phyloP scores from a whole-genome alignment of 2,113 vertebrate genomes.

The Ifrita kowaldi region DNA sequence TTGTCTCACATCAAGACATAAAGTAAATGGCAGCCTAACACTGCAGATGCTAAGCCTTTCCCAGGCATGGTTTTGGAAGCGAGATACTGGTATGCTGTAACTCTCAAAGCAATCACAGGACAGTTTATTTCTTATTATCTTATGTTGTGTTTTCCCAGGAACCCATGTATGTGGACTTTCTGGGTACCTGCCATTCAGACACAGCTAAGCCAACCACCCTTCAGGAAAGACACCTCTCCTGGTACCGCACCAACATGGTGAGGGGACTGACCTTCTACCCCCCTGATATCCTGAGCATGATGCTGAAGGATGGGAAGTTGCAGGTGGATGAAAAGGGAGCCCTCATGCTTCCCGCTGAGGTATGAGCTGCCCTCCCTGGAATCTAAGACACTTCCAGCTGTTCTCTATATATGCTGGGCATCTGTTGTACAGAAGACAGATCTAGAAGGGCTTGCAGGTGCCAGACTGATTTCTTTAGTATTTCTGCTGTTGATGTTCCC shows the following conservation, averaged over 20 bases:
- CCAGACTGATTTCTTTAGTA: neutral
- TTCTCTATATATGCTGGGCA: neutral
- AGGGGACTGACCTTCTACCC: constrained; percentile 77
- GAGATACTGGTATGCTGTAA: neutral
- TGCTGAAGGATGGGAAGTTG: constrained; percentile 72
- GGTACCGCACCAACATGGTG: constrained; percentile 71
- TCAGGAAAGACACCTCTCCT: constrained; percentile 77
- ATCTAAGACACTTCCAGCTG: neutral
- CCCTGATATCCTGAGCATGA: constrained; percentile 71
- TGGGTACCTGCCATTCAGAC: constrained; percentile 90
- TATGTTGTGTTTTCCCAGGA: constrained; percentile 68
- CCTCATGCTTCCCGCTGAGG: constrained; percentile 63
- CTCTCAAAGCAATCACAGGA: neutral
- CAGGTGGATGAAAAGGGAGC: constrained; percentile 66
- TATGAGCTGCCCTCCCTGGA: neutral
- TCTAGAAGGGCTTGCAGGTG: neutral
- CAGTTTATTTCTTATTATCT: neutral
- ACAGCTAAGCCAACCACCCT: constrained; percentile 75
- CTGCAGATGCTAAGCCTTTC: neutral
- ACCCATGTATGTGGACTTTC: constrained; percentile 85
- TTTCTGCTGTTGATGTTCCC: neutral
- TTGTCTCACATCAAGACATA: neutral
- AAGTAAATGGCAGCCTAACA: neutral
- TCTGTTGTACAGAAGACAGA: neutral
- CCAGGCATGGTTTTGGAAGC: neutral